Evolutionary conservation across 1,140 invertebrate species (phyloP), one percentile per base, ranked within the genome.

Genomic region (Sinonovacula constricta): DNA sequence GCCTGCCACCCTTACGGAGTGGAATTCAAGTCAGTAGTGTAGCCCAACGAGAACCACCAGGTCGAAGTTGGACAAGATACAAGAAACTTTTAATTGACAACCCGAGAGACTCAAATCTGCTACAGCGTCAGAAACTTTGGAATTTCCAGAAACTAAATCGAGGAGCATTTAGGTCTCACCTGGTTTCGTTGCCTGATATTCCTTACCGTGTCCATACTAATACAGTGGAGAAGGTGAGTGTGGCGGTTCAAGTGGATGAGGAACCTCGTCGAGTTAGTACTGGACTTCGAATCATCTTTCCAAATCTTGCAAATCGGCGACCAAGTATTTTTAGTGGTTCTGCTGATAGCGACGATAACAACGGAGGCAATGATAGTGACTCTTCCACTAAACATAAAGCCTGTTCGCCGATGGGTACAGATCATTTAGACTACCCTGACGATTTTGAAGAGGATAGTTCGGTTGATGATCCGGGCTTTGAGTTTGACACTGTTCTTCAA

Each of bases 71-170:
- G 75, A 51, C 66, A 2, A 57, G 39, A 60, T 70, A 69, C 30
- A 69, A 70, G 31, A 78, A 70, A 33, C 51, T 78, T 30, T 54
- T 78, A 12, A 78, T 78, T 26, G 75, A 78, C 57, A 69, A 78
- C 36, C 75, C 75, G 26, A 78, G 36, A 26, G 75, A 78, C 31
- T 69, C 66, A 0, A 69, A 78, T 33, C 34, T 78, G 26, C 56
- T 78, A 24, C 75, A 78, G 7, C 45, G 66, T 24, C 75, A 78
- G 28, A 78, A 69, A 54, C 65, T 78, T 3, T 78, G 75, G 75
- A 78, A 78, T 60, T 78, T 78, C 51, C 75, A 70, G 28, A 78
- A 78, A 69, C 15, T 78, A n/a, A 78, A 78, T 54, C 54, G 75
- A 2, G 66, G 75, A 14, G 75, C 75, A 5, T 78, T 78, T 39